phyloP scores from a whole-genome alignment of 2,797 vertebrate species.

The Acanthurus tractus region DNA sequence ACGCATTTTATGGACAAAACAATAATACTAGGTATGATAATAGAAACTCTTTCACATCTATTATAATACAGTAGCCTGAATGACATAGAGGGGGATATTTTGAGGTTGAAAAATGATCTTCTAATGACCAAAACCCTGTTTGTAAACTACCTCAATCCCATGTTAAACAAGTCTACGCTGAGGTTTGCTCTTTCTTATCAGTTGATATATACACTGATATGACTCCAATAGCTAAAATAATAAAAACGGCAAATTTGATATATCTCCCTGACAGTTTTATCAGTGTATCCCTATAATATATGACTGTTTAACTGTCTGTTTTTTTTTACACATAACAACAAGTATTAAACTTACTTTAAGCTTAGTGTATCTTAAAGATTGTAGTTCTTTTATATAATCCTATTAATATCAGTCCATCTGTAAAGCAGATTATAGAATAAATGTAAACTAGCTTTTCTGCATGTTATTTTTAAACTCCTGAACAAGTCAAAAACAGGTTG shows the following conservation, averaged over 20 bases:
- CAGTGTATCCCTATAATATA: neutral
- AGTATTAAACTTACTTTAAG: neutral
- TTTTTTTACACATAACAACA: neutral
- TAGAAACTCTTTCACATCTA: too few relatives aligned
- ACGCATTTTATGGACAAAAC: too few relatives aligned
- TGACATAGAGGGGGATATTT: too few relatives aligned
- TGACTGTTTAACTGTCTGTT: neutral
- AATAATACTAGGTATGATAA: too few relatives aligned
- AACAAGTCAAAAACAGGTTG: slow-evolving; percentile 4
- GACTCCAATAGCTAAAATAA: too few relatives aligned
- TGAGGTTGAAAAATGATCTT: too few relatives aligned
- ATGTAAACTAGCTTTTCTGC: neutral
- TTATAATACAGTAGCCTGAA: too few relatives aligned
- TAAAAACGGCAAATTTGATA: neutral
- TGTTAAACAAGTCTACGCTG: neutral
- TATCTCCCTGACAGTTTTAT: neutral
- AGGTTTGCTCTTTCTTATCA: neutral
- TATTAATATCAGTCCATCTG: neutral
- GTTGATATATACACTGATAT: neutral
- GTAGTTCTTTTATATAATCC: neutral
- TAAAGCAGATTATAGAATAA: neutral
- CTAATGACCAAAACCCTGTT: too few relatives aligned
- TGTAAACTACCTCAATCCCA: too few relatives aligned
- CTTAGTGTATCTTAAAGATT: neutral
- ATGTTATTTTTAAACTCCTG: slow-evolving; percentile 8